Percentiles rank a stretch among this genome's conserved stretches.
phyloP scores from a whole-genome alignment of 2,113 vertebrate species.

The Thunnus maccoyii region DNA sequence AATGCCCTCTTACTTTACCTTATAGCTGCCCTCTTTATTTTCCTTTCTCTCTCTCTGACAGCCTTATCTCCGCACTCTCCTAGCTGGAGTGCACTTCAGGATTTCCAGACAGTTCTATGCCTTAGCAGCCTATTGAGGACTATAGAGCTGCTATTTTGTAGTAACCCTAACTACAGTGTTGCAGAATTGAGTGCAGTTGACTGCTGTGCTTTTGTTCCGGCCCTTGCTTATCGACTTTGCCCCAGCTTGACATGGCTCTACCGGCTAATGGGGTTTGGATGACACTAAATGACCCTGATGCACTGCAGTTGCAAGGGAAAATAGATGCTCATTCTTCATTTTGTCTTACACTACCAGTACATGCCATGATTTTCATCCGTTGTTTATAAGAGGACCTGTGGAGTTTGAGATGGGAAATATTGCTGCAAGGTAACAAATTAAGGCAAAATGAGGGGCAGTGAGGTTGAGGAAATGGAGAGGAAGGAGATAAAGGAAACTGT shows the following conservation, averaged over 20 bases:
- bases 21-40: constrained; percentile 22
- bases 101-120: constrained; percentile 30
- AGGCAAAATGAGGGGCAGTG: neutral
- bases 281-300: constrained; percentile 40
- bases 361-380: constrained; percentile 22
- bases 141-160: constrained; percentile 48
- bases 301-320: constrained; percentile 39
- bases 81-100: constrained; percentile 47
- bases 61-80: constrained; percentile 16
- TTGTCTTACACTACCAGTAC: constrained; percentile 28
- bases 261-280: constrained; percentile 64
- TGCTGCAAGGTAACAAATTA: neutral
- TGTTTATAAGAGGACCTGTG: constrained; percentile 7
- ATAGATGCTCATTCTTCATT: constrained; percentile 49
- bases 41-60: neutral
- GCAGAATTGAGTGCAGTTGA: constrained; percentile 47
- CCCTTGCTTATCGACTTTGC: constrained; percentile 58
- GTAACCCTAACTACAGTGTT: constrained; percentile 36
- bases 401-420: neutral
- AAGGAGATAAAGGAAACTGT: neutral
- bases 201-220: constrained; percentile 38
- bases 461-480: constrained; percentile 9
- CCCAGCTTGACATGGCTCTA: constrained; percentile 56
- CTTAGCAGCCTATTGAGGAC: constrained; percentile 26
- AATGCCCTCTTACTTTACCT: constrained; percentile 27